Conservation (phyloP, 2,888 invertebrate genomes). For the Xanthia togata region DNA sequence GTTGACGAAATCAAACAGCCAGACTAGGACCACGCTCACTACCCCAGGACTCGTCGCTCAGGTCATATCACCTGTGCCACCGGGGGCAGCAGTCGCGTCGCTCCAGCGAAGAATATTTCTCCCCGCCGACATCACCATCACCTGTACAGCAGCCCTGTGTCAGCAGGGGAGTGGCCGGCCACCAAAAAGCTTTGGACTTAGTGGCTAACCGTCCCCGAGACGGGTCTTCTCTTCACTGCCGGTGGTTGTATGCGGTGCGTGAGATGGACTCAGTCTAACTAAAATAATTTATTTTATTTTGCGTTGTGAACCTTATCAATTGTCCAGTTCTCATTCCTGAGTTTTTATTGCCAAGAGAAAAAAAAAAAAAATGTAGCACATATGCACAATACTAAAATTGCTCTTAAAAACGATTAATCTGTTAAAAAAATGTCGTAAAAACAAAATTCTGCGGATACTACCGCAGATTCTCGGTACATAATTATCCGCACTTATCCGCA, state of each 20-base stretch:
- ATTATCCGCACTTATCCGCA: constrained; percentile 40
- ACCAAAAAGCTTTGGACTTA: neutral
- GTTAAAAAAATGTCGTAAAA: neutral
- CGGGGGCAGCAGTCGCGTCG: no score
- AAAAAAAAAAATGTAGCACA: neutral
- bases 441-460: no score
- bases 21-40: neutral
- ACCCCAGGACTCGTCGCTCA: neutral
- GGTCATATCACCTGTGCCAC: neutral
- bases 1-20: neutral
- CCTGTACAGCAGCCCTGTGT: no score
- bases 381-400: neutral
- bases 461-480: neutral
- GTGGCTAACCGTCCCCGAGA: neutral
- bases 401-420: neutral
- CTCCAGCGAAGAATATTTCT: neutral
- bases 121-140: neutral
- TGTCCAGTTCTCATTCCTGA: neutral
- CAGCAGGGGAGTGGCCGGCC: neutral
- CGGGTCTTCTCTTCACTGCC: neutral
- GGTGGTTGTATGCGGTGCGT: neutral
- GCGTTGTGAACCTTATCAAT: neutral
- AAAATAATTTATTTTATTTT: no score
- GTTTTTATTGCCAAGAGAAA: neutral
- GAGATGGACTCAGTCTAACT: neutral